A percentile compares a stretch with the other conserved stretches of the same genome.
Conservation (phyloP, 2,797 vertebrate species). For the Lithobates sylvaticus region DNA sequence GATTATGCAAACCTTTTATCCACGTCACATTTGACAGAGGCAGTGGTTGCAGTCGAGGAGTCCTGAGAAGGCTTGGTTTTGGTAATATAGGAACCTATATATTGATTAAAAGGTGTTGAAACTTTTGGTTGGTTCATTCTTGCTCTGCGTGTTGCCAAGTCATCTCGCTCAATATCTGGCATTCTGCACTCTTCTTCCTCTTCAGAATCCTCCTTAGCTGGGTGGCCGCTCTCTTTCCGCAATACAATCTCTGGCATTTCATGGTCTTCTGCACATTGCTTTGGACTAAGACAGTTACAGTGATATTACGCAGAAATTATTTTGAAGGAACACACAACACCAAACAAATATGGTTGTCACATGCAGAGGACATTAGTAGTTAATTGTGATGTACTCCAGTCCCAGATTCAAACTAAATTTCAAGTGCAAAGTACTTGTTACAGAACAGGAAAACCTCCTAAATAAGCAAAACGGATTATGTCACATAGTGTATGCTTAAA, state of each 20-base stretch:
- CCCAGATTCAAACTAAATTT: neutral
- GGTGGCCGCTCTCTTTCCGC: slow-evolving; percentile 82
- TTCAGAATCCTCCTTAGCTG: slow-evolving; percentile 81
- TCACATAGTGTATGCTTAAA: neutral
- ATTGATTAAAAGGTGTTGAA: slow-evolving; percentile 68
- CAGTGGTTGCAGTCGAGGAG: slow-evolving; percentile 59
- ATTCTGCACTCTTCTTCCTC: slow-evolving; percentile 75
- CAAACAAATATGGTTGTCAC: neutral
- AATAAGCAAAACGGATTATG: neutral
- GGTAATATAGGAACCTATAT: slow-evolving; percentile 73
- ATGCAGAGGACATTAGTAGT: slow-evolving; percentile 42
- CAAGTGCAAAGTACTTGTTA: neutral
- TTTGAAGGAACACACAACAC: neutral
- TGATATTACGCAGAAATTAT: slow-evolving; percentile 64
- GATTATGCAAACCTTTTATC: slow-evolving; percentile 74
- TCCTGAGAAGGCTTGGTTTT: slow-evolving; percentile 68
- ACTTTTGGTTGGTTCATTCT: slow-evolving; percentile 76
- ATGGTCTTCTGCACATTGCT: slow-evolving; percentile 70
- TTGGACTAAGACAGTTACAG: slow-evolving; percentile 69
- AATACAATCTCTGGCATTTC: slow-evolving; percentile 85
- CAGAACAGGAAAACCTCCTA: neutral
- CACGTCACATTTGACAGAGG: slow-evolving; percentile 63
- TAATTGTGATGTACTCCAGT: slow-evolving; percentile 27
- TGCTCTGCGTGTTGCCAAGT: slow-evolving; percentile 83
- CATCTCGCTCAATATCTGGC: slow-evolving; percentile 91